A percentile compares a stretch with the other conserved stretches of the same genome.
These are phyloP conservation scores for Actias luna DNA, from an alignment of 2,888 invertebrate genomes.

Conservation along the genomic window DNA sequence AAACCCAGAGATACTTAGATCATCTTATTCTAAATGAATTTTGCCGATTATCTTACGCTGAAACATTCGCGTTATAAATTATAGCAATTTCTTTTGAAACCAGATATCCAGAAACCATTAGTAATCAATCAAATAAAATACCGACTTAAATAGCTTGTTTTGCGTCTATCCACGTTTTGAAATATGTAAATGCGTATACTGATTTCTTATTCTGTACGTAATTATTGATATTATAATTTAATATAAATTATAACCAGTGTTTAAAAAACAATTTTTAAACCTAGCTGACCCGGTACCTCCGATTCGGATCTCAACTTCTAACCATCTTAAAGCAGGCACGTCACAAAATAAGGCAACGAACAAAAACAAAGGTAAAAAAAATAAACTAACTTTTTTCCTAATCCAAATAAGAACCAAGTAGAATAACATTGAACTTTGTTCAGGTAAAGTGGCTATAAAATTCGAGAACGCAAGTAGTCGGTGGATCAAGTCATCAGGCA, in stretches of 20 bases:
- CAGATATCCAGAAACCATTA: too few relatives aligned
- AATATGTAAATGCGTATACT: too few relatives aligned
- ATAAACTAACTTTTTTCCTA: neutral
- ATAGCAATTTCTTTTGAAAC: too few relatives aligned
- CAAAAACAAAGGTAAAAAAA: slow-evolving; percentile 35
- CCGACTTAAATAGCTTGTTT: too few relatives aligned
- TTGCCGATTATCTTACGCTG: too few relatives aligned
- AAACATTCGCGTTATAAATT: too few relatives aligned
- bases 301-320: neutral
- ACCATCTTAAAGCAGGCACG: slow-evolving; percentile 40
- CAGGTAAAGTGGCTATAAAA: slow-evolving; percentile 44
- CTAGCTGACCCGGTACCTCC: slow-evolving; percentile 1
- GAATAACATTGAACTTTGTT: slow-evolving; percentile 20
- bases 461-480: slow-evolving; percentile 73
- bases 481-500: slow-evolving; percentile 70
- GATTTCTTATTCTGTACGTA: too few relatives aligned
- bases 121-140: too few relatives aligned
- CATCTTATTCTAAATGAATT: too few relatives aligned
- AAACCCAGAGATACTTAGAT: too few relatives aligned
- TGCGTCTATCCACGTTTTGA: too few relatives aligned
- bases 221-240: too few relatives aligned
- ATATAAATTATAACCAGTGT: neutral
- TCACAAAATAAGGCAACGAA: slow-evolving; percentile 43
- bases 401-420: neutral
- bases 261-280: neutral